A percentile compares a stretch with the other conserved stretches of the same genome.
Evolutionary conservation across 2,888 invertebrate species (phyloP).

Genomic region (Ypsolopha scabrella): DNA sequence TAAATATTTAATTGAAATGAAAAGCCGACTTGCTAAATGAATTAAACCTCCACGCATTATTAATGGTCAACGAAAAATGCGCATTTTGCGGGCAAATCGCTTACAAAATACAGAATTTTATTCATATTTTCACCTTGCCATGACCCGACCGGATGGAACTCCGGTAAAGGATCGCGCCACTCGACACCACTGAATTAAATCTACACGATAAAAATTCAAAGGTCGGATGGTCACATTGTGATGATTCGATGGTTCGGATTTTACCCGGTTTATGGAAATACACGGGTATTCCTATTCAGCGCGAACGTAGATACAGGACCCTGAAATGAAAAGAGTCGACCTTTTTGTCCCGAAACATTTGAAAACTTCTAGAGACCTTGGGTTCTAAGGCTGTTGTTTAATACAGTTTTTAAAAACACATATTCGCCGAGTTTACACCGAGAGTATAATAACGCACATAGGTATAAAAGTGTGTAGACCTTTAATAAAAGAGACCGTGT

Average conservation of each 20-base stretch:
- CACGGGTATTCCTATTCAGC: slow-evolving; percentile 10
- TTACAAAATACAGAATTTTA: no score
- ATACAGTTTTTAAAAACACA: not conserved
- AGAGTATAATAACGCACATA: slow-evolving; percentile 12
- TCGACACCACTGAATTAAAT: slow-evolving; percentile 18
- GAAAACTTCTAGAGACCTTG: slow-evolving; percentile 17
- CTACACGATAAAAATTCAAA: slow-evolving; percentile 29
- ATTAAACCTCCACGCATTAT: no score
- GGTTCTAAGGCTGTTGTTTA: not conserved
- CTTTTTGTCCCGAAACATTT: slow-evolving; percentile 10
- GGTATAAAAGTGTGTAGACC: slow-evolving; percentile 21
- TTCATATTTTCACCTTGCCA: slow-evolving; percentile 13
- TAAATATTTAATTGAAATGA: no score
- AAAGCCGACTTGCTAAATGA: no score
- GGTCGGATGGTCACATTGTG: slow-evolving; percentile 13
- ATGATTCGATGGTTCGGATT: slow-evolving; percentile 2
- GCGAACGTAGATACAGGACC: slow-evolving; percentile 13
- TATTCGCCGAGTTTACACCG: not conserved
- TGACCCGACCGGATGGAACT: slow-evolving; percentile 6
- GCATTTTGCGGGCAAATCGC: no score
- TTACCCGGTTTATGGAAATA: slow-evolving; percentile 5
- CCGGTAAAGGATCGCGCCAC: not conserved
- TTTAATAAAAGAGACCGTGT: slow-evolving; percentile 40
- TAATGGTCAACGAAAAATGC: no score
- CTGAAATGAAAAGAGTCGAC: slow-evolving; percentile 11